phyloP scores from a whole-genome alignment of 2,797 vertebrate genomes.

The Psittacula echo region DNA sequence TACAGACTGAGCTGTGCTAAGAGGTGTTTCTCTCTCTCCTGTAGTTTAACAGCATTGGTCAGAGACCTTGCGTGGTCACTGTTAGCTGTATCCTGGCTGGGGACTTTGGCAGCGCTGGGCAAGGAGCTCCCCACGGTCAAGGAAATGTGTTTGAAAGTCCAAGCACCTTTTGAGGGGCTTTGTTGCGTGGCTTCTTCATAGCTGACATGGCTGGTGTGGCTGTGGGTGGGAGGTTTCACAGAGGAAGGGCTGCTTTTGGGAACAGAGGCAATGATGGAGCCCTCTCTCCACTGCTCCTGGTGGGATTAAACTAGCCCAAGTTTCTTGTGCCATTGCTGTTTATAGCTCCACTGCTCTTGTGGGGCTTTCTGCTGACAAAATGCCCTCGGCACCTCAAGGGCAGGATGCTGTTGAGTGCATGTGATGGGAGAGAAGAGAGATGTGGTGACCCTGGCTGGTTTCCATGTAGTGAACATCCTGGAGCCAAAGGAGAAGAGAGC shows the following conservation, averaged over 20 bases:
- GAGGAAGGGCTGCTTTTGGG: neutral
- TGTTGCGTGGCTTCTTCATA: neutral
- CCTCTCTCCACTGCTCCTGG: neutral
- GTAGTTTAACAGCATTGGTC: neutral
- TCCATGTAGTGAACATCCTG: neutral
- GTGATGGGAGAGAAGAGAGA: neutral
- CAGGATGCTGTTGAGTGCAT: neutral
- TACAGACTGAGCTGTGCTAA: neutral
- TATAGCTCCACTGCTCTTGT: neutral
- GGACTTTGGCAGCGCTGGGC: neutral
- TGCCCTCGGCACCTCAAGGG: fast-evolving
- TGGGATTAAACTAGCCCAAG: neutral
- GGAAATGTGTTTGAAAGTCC: neutral
- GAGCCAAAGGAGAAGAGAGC: neutral
- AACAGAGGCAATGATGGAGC: neutral
- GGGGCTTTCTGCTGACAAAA: neutral
- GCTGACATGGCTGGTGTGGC: neutral
- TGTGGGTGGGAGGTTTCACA: neutral
- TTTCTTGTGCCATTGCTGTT: neutral
- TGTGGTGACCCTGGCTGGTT: neutral
- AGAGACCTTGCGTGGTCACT: fast-evolving
- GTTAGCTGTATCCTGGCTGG: neutral
- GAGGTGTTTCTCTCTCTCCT: neutral
- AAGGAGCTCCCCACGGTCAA: neutral
- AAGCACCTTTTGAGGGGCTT: neutral